These are phyloP conservation scores for Branchellion lobata DNA, from an alignment of 2,888 invertebrate genomes.

Conservation along the genomic window DNA sequence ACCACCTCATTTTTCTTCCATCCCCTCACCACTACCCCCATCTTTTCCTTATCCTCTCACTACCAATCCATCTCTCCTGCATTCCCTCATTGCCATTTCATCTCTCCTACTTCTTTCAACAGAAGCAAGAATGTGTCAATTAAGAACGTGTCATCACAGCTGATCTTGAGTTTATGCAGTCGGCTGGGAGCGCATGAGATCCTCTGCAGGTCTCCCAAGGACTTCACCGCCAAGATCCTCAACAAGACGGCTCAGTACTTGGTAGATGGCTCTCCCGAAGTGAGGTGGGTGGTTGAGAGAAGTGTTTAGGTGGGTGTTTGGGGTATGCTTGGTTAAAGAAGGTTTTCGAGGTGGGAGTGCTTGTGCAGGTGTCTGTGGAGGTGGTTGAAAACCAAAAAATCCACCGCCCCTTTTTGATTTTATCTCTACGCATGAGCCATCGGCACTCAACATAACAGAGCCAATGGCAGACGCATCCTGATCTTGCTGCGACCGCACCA, in stretches of 20 bases:
- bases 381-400: too few species aligned
- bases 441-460: background rate
- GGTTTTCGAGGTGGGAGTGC: too few species aligned
- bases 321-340: too few species aligned
- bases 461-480: conserved; percentile 32
- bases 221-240: conserved; percentile 77
- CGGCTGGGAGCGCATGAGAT: conserved; percentile 74
- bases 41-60: too few species aligned
- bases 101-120: conserved; percentile 47
- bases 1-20: too few species aligned
- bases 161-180: conserved; percentile 72
- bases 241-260: conserved; percentile 79
- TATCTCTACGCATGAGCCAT: too few species aligned
- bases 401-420: too few species aligned
- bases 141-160: conserved; percentile 77
- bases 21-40: too few species aligned
- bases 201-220: conserved; percentile 71
- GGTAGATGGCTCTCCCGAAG: conserved; percentile 81
- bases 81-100: too few species aligned
- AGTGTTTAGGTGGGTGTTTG: conserved; percentile 5
- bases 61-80: too few species aligned
- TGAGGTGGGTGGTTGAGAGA: conserved; percentile 72
- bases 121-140: conserved; percentile 84
- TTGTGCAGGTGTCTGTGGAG: too few species aligned
- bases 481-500: background rate